Percentiles rank a stretch among this genome's conserved stretches.
These are phyloP conservation scores for Cyrtodaria siliqua DNA, from an alignment of 2,888 invertebrate genomes.

Conservation along the genomic window DNA sequence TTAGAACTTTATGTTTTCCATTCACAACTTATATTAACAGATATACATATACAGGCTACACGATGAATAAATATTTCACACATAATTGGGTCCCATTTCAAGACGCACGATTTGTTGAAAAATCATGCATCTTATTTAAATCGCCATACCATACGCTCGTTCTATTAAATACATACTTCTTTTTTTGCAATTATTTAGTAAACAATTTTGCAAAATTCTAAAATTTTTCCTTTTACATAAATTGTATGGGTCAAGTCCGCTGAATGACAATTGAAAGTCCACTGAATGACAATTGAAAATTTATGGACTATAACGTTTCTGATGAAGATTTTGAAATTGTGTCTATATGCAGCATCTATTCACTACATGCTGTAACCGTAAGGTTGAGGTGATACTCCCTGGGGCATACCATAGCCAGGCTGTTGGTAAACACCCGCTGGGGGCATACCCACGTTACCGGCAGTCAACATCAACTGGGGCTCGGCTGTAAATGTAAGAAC, in stretches of 20 bases:
- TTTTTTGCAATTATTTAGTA: too few species aligned
- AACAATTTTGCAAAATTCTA: too few species aligned
- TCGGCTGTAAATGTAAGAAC: conserved; percentile 87
- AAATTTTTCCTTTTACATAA: too few species aligned
- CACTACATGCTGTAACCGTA: conserved; percentile 77
- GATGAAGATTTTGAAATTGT: not conserved
- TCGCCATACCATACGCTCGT: too few species aligned
- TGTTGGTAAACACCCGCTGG: conserved; percentile 61
- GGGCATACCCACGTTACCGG: conserved; percentile 88
- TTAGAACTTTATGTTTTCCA: too few species aligned
- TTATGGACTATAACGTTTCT: conserved; percentile 2
- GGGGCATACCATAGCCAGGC: conserved; percentile 62
- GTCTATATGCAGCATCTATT: not conserved
- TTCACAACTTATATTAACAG: not conserved
- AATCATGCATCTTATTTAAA: not conserved
- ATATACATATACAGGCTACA: not conserved
- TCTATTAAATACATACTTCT: too few species aligned
- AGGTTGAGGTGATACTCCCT: conserved; percentile 51
- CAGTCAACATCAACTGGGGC: conserved; percentile 99
- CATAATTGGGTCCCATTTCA: conserved; percentile 26
- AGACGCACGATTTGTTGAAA: conserved; percentile 6
- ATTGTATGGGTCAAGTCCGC: too few species aligned
- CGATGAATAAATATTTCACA: not conserved
- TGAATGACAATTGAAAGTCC: not conserved
- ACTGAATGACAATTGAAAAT: not conserved